phyloP scores from a whole-genome alignment of 37 sponge, comb jelly and placozoan species.

The Beroe forskalii region DNA sequence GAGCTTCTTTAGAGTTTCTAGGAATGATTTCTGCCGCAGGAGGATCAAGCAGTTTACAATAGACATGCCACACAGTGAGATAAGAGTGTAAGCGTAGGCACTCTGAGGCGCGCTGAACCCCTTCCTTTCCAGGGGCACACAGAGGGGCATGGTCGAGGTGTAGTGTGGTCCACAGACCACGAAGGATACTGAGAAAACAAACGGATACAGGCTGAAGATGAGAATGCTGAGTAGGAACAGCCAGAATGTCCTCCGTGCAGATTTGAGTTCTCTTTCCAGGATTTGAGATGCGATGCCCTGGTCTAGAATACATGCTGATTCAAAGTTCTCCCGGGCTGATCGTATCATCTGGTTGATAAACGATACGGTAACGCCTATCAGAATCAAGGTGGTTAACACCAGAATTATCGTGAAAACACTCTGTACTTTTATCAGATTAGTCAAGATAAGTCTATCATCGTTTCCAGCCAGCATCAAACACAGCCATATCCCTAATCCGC shows the following conservation, averaged over 20 bases:
- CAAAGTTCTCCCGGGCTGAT: not conserved
- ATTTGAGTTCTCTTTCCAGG: not conserved
- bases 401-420: not conserved
- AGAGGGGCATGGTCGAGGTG: slow-evolving; percentile 21
- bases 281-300: not conserved
- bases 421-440: not conserved
- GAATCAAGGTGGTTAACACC: not conserved
- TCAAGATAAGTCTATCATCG: not conserved
- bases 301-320: no score
- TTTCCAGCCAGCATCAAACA: not conserved
- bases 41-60: slow-evolving; percentile 12
- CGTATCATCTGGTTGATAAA: not conserved
- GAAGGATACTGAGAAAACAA: not conserved
- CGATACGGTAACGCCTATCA: not conserved
- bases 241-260: not conserved
- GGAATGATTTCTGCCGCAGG: slow-evolving; percentile 16
- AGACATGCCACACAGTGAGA: not conserved
- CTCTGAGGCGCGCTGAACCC: not conserved
- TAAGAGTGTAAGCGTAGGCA: slow-evolving; percentile 9
- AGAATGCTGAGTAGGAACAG: not conserved
- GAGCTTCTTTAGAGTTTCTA: not conserved
- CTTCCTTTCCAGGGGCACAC: not conserved
- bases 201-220: not conserved
- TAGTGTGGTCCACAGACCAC: slow-evolving; percentile 32
- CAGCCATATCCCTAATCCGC: not conserved